Conservation (phyloP, 2,888 invertebrate species). For the Eilema sororculum region DNA sequence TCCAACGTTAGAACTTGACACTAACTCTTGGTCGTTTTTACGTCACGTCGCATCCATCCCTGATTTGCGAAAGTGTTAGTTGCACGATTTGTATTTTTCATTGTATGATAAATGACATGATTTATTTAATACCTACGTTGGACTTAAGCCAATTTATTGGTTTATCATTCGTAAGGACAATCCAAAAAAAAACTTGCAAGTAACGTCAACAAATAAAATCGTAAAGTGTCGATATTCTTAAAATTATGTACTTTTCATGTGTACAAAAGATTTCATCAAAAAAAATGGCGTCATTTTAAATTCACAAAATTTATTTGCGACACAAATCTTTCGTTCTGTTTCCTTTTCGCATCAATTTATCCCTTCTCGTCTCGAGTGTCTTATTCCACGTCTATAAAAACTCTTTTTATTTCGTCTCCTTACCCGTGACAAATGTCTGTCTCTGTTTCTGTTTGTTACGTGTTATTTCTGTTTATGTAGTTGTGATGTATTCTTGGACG, state of each 20-base stretch:
- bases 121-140: conserved; percentile 23
- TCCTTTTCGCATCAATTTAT: conserved; percentile 40
- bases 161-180: neutral
- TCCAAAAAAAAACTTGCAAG: too few species aligned
- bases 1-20: conserved; percentile 56
- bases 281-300: conserved; percentile 11
- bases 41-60: conserved; percentile 51
- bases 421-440: conserved; percentile 62
- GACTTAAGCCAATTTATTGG: conserved; percentile 9
- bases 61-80: conserved; percentile 63
- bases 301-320: conserved; percentile 18
- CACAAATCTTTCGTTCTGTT: conserved; percentile 44
- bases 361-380: conserved; percentile 27
- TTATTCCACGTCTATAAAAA: conserved; percentile 46
- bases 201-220: neutral
- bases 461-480: conserved; percentile 57
- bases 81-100: conserved; percentile 19
- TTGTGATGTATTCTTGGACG: conserved; percentile 54
- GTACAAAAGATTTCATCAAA: conserved; percentile 10
- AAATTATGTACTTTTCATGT: neutral
- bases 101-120: conserved; percentile 33
- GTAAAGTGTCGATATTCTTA: neutral
- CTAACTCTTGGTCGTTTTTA: conserved; percentile 60
- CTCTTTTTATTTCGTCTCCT: conserved; percentile 56
- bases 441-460: conserved; percentile 32